phyloP scores from a whole-genome alignment of 2,113 vertebrate species.

The Malurus alboscapulatus region DNA sequence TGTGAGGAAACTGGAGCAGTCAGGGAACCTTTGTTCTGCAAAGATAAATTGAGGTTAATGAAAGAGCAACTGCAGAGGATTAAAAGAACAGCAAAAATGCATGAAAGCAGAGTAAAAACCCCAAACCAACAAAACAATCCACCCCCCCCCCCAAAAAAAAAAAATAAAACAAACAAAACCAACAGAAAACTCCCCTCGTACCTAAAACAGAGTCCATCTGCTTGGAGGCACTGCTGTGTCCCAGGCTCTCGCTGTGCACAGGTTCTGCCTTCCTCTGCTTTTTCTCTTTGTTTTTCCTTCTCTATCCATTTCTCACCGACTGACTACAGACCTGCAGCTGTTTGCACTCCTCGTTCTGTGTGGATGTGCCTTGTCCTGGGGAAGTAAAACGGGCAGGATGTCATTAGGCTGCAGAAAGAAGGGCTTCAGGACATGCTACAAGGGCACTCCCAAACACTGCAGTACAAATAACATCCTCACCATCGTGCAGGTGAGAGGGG shows the following conservation, averaged over 20 bases:
- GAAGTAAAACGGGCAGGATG: not conserved
- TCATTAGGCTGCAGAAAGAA: not conserved
- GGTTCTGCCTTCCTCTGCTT: not conserved
- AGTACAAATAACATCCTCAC: not conserved
- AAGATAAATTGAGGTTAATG: not conserved
- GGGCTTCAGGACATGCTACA: not conserved
- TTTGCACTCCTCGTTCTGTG: not conserved
- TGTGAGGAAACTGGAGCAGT: not conserved
- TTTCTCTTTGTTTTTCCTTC: not conserved
- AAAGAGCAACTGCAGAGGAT: not conserved
- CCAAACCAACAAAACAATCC: too few species aligned
- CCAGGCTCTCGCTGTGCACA: not conserved
- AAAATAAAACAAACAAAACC: fast-evolving
- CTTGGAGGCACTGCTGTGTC: not conserved
- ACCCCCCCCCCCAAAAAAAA: too few species aligned
- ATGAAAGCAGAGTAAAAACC: too few species aligned
- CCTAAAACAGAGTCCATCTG: not conserved
- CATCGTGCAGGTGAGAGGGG: not conserved
- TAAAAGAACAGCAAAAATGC: not conserved
- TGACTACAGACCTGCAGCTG: not conserved
- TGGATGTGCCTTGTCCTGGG: not conserved
- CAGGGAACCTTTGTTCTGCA: not conserved
- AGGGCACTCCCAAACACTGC: not conserved
- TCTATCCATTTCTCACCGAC: not conserved
- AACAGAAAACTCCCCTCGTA: not conserved